Evolutionary conservation across 2,888 invertebrate species (phyloP).

Genomic region (Andricus curvator): DNA sequence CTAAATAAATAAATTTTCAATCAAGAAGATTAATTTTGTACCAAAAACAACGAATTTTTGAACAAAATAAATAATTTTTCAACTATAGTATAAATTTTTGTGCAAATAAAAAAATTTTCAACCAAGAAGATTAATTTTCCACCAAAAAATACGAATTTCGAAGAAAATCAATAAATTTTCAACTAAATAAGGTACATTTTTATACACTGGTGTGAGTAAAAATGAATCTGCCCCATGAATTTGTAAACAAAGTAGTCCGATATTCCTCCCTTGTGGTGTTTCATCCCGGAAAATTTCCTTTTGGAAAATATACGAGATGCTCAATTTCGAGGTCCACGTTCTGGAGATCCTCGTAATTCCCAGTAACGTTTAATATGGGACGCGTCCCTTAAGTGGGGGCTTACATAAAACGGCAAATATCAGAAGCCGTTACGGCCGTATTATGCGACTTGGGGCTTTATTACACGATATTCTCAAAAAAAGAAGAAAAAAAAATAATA

Average conservation of each 20-base stretch:
- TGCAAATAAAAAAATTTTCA: no score
- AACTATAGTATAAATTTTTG: no score
- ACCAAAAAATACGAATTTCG: no score
- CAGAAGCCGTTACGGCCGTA: slow-evolving; percentile 71
- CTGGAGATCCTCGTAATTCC: slow-evolving; percentile 67
- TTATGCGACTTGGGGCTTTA: slow-evolving; percentile 72
- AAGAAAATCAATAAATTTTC: no score
- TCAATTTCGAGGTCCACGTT: slow-evolving; percentile 56
- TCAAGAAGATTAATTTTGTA: no score
- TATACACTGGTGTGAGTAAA: neutral
- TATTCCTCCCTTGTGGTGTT: neutral
- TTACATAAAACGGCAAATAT: slow-evolving; percentile 76
- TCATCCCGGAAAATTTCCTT: slow-evolving; percentile 15
- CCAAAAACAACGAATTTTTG: no score
- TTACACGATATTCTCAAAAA: slow-evolving; percentile 66
- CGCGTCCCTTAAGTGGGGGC: slow-evolving; percentile 63
- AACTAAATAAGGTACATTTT: no score
- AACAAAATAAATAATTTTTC: no score
- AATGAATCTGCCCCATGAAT: neutral
- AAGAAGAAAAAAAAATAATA: slow-evolving; percentile 49
- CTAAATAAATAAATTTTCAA: no score
- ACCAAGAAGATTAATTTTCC: no score
- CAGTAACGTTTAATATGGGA: slow-evolving; percentile 73
- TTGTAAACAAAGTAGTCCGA: neutral
- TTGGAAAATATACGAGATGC: slow-evolving; percentile 50